Base-by-base conservation (phyloP, 2,888 invertebrate genomes). In the Dicroscelio sp. region DNA sequence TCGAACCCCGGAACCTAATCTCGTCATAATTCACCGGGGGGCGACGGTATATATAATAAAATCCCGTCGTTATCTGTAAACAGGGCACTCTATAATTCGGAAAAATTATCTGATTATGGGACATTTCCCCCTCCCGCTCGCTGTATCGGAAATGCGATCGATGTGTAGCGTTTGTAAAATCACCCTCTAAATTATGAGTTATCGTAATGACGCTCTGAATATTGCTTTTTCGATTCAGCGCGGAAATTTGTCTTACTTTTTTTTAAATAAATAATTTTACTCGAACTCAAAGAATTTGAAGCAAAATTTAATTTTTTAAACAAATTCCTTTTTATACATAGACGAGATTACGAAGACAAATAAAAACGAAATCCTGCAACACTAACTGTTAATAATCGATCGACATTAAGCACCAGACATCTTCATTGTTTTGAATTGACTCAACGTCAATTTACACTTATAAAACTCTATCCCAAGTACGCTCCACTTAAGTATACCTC, bases 101-200 rank as follows among this genome's bases (percentile, higher is more conserved):
- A 87, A 80, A 80, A 87, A 80, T 65, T 63, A 80, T 80, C 80
- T 80, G 71, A 86, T 86, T 71, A 60, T 69, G 78, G 60, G 60
- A 71, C 63, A 80, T 8, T 52, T 58, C 31, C 31, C 79, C 69
- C 31, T 25, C 30, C 43, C 25, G 76, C 63, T 69, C 76, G 58
- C 58, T 78, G 69, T 67, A 86, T 60, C 23, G 55, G 31, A 52
- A 85, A 67, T 30, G 23, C 85, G 38, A 69, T 84, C 63, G 63
- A 76, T 80, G 38, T 79, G 48, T 73, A 31, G 20, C 52, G 55
- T 48, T 83, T 82, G 30, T 82, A 76, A 86, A 79, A 65, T 76
- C 55, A 75, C 82, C 87, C 76, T 88, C 75, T 27, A 88, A 88
- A 58, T 76, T 76, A 73, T 69, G 48, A 80, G 31, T 58, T 75